Conservation (phyloP, 2,113 vertebrate genomes). For the Rhadina sibilatrix region DNA sequence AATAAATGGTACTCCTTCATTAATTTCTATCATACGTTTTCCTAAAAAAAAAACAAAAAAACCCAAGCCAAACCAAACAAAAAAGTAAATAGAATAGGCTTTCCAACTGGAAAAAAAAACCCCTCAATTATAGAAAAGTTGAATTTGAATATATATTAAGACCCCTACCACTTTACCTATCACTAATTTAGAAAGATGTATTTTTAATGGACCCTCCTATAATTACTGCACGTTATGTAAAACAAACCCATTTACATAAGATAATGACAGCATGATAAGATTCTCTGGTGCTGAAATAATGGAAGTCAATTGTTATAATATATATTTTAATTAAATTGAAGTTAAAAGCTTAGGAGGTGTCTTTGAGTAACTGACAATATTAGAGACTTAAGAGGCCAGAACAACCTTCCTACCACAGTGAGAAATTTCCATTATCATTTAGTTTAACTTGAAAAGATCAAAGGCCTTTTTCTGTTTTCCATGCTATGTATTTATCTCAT, state of each 20-base stretch:
- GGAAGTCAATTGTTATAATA: neutral
- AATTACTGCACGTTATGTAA: slow-evolving; percentile 3
- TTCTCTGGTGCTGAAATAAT: slow-evolving; percentile 43
- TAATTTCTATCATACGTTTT: neutral
- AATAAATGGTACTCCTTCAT: neutral
- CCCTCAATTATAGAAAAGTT: neutral
- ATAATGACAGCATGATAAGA: neutral
- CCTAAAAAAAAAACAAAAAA: neutral
- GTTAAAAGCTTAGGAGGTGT: slow-evolving; percentile 43
- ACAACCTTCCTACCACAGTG: neutral
- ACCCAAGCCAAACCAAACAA: neutral
- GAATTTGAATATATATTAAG: neutral
- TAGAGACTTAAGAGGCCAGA: slow-evolving; percentile 10
- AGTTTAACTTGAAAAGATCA: slow-evolving; percentile 42
- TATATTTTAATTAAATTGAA: slow-evolving; percentile 45
- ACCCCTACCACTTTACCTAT: neutral
- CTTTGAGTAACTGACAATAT: slow-evolving; percentile 29
- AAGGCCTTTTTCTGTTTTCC: neutral
- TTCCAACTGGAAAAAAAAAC: neutral
- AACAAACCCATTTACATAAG: slow-evolving; percentile 48
- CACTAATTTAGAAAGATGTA: neutral
- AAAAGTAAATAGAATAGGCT: neutral
- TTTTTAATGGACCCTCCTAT: neutral
- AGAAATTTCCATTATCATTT: slow-evolving; percentile 25
- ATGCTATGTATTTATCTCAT: neutral